Evolutionary conservation across 30 jellyfish, hydroid and myxozoan species (phyloP).

Genomic region (Hydra vulgaris): DNA sequence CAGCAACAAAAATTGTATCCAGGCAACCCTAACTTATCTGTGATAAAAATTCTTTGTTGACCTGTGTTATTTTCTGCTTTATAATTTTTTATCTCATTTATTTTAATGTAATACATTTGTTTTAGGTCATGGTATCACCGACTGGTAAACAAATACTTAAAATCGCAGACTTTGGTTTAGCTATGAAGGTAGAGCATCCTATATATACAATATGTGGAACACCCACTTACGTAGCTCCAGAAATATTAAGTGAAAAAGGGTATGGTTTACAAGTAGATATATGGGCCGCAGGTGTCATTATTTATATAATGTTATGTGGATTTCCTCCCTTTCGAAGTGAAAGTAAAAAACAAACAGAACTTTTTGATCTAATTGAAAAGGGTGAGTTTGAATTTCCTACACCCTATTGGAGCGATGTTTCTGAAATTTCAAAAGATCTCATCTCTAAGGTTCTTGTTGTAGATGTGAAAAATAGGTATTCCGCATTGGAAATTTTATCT

Average conservation of each 20-base stretch:
- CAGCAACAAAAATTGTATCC: too few species aligned
- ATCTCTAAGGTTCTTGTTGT: conserved; percentile 66
- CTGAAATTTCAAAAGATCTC: conserved; percentile 70
- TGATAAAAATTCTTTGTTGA: too few species aligned
- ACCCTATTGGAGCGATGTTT: conserved; percentile 92
- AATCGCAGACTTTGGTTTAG: conserved; percentile 94
- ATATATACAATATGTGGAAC: conserved; percentile 95
- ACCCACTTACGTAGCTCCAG: conserved; percentile 98
- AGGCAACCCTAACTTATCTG: too few species aligned
- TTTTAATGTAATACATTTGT: background rate
- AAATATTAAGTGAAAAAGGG: conserved; percentile 80
- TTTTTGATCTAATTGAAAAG: conserved; percentile 70
- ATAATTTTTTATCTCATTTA: background rate
- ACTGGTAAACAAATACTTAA: conserved; percentile 56
- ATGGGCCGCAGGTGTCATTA: conserved; percentile 99
- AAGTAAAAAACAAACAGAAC: conserved; percentile 79
- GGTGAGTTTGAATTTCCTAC: conserved; percentile 70
- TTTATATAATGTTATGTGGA: conserved; percentile 94
- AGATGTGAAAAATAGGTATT: conserved; percentile 39
- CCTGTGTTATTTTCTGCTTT: too few species aligned
- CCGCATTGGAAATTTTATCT: conserved; percentile 63
- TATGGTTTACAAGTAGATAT: conserved; percentile 91
- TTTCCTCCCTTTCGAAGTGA: conserved; percentile 97
- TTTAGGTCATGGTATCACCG: conserved; percentile 33
- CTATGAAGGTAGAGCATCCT: conserved; percentile 90